phyloP scores from a whole-genome alignment of 2,113 vertebrate genomes.

The Engraulis encrasicolus region DNA sequence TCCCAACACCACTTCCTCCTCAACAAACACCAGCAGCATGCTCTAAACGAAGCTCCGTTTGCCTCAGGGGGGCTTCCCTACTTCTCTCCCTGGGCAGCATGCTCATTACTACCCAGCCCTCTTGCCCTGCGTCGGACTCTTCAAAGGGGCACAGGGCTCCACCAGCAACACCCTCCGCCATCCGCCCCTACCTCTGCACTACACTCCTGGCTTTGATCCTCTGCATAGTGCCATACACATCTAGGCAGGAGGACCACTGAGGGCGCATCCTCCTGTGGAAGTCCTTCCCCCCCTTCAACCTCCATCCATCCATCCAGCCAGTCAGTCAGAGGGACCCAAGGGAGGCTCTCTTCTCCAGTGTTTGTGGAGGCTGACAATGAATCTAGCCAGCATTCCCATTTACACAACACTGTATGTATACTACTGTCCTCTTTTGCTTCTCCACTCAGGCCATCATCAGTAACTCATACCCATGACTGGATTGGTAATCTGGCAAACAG shows the following conservation, averaged over 20 bases:
- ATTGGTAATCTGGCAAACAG: too few relatives aligned
- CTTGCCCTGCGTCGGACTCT: conserved; percentile 58
- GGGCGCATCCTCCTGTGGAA: conserved; percentile 33
- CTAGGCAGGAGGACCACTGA: conserved; percentile 57
- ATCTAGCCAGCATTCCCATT: conserved; percentile 32
- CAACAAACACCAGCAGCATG: conserved; percentile 18
- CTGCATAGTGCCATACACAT: conserved; percentile 52
- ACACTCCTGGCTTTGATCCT: conserved; percentile 70
- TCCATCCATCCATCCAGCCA: too few relatives aligned
- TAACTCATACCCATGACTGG: neutral
- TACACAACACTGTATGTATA: neutral
- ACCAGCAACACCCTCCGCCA: neutral
- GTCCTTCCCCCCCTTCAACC: conserved; percentile 25
- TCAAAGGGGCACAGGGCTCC: conserved; percentile 64
- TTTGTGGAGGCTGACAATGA: conserved; percentile 49
- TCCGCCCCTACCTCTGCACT: conserved; percentile 25
- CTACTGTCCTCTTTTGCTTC: too few relatives aligned
- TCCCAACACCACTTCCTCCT: conserved; percentile 29
- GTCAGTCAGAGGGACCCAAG: conserved; percentile 49
- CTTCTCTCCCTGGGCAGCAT: conserved; percentile 55
- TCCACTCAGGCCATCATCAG: neutral
- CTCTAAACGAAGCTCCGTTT: conserved; percentile 36
- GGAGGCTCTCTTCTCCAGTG: conserved; percentile 38
- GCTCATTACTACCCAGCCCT: conserved; percentile 70
- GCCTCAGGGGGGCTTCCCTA: conserved; percentile 53